phyloP scores from a whole-genome alignment of 2,797 vertebrate species.

The Ptychobarbus kaznakovi region DNA sequence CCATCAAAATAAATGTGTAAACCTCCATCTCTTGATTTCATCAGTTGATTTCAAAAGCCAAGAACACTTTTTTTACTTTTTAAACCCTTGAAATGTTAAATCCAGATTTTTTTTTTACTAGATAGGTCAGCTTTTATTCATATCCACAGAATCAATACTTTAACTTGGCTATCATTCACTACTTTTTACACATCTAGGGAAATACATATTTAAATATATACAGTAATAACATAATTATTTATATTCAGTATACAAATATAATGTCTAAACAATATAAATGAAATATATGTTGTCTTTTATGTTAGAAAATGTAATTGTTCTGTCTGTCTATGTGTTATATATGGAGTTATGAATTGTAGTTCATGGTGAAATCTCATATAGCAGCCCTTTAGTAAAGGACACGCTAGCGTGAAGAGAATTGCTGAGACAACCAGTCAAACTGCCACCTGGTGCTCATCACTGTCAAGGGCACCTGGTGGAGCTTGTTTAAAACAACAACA shows the following conservation, averaged over 20 bases:
- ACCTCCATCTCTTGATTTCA: background rate
- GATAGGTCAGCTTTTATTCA: background rate
- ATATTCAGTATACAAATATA: background rate
- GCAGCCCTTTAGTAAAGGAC: background rate
- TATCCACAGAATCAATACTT: background rate
- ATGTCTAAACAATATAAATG: background rate
- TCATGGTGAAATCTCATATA: background rate
- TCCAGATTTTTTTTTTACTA: background rate
- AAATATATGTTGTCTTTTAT: background rate
- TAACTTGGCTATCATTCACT: background rate
- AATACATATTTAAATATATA: background rate
- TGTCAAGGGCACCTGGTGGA: slow-evolving; percentile 16
- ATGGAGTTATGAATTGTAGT: background rate
- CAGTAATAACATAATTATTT: background rate
- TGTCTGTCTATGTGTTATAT: background rate
- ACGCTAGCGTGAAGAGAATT: background rate
- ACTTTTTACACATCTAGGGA: background rate
- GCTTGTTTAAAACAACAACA: background rate
- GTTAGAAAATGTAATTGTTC: background rate
- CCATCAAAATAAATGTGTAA: background rate
- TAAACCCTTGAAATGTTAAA: background rate
- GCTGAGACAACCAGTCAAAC: slow-evolving; percentile 32
- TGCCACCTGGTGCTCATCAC: slow-evolving; percentile 26
- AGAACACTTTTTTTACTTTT: background rate
- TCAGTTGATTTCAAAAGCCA: background rate